Percentiles rank a stretch among this genome's conserved stretches.
phyloP scores from a whole-genome alignment of 2,888 invertebrate species.

The Pristionchus fissidentatus region DNA sequence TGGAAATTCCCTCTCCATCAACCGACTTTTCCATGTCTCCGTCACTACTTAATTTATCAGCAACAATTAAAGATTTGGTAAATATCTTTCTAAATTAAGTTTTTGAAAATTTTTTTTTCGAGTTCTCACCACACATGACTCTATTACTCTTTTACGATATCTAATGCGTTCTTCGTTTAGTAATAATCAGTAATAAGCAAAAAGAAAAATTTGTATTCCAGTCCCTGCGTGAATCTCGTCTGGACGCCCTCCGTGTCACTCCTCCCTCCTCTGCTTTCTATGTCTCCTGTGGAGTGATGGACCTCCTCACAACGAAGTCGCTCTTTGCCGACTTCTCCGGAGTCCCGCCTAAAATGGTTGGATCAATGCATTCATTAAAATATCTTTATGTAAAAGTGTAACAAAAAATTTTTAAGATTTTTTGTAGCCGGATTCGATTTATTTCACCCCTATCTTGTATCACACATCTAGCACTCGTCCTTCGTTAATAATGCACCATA shows the following conservation, averaged over 20 bases:
- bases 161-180: too few species aligned
- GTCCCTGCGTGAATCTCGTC: slow-evolving; percentile 43
- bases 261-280: slow-evolving; percentile 5
- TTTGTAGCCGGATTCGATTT: too few species aligned
- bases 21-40: background rate
- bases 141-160: too few species aligned
- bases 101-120: background rate
- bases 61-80: slow-evolving; percentile 42
- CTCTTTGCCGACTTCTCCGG: slow-evolving; percentile 32
- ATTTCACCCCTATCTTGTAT: too few species aligned
- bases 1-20: background rate
- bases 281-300: background rate
- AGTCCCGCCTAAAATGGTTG: background rate
- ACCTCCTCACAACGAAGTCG: background rate
- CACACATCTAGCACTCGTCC: too few species aligned
- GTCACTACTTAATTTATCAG: background rate
- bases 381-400: too few species aligned
- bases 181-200: background rate
- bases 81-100: background rate
- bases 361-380: background rate
- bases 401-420: too few species aligned
- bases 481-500: too few species aligned
- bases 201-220: background rate
- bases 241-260: slow-evolving; percentile 13
- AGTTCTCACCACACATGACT: too few species aligned